Conservation (phyloP, 2,113 vertebrate species). For the Polyodon spathula region DNA sequence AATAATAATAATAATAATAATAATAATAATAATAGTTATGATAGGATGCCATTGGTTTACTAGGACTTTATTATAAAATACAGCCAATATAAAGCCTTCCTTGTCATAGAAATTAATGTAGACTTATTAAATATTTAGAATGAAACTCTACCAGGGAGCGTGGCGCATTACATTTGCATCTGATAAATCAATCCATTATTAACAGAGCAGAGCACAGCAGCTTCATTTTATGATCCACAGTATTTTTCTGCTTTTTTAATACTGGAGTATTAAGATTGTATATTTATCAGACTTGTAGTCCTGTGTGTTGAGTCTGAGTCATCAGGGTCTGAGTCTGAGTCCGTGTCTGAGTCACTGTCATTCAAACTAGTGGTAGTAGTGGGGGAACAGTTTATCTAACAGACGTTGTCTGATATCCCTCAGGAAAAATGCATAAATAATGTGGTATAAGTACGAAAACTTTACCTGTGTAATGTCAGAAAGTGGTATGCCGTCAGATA, state of each 20-base stretch:
- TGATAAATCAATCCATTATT: slow-evolving; percentile 19
- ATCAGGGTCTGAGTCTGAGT: no score
- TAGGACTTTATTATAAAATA: neutral
- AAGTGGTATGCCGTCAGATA: no score
- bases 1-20: neutral
- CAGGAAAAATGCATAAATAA: no score
- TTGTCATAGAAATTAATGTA: slow-evolving; percentile 11
- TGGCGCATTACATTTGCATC: slow-evolving; percentile 19
- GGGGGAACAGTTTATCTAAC: no score
- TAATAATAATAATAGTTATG: neutral
- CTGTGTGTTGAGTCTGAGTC: no score
- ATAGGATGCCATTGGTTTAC: neutral
- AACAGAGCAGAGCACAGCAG: slow-evolving; percentile 8
- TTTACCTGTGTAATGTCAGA: no score
- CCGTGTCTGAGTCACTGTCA: no score
- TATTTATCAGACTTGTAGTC: neutral
- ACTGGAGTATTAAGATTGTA: slow-evolving; percentile 1
- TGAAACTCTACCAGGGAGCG: slow-evolving; percentile 13
- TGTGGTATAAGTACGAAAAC: no score
- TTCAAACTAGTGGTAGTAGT: no score
- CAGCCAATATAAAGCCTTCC: neutral
- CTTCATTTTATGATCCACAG: slow-evolving; percentile 6
- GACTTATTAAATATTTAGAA: slow-evolving; percentile 19
- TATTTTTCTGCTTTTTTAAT: slow-evolving; percentile 10
- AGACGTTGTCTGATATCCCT: no score